A percentile compares a stretch with the other conserved stretches of the same genome.
Conservation (phyloP, 2,888 invertebrate species). For the Lathronympha strigana region DNA sequence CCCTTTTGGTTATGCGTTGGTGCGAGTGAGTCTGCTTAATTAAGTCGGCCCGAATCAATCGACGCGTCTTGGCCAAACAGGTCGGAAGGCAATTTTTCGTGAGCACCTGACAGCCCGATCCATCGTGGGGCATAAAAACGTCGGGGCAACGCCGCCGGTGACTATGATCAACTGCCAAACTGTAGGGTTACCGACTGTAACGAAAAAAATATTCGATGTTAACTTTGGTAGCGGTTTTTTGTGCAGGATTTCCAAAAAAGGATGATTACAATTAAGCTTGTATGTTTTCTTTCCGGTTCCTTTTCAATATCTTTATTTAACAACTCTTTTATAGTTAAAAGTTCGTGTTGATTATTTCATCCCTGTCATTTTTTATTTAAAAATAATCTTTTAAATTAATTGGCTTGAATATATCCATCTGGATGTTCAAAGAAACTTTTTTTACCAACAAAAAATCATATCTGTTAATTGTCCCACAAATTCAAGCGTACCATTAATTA, state of each 20-base stretch:
- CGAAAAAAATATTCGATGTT: slow-evolving; percentile 16
- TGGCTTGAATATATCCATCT: not conserved
- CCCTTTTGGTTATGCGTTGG: slow-evolving; percentile 35
- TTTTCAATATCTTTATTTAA: not conserved
- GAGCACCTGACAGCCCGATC: slow-evolving; percentile 69
- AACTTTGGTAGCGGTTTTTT: slow-evolving; percentile 3
- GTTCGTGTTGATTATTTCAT: not conserved
- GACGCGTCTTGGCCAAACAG: slow-evolving; percentile 52
- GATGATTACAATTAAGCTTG: not conserved
- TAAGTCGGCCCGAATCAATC: slow-evolving; percentile 53
- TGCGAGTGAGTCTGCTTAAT: slow-evolving; percentile 49
- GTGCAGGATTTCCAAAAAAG: not conserved
- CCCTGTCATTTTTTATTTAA: not conserved
- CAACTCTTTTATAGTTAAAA: not conserved
- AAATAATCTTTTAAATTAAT: not conserved
- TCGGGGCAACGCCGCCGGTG: slow-evolving; percentile 63
- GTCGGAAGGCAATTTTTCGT: slow-evolving; percentile 66
- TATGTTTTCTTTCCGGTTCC: not conserved
- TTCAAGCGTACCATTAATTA: slow-evolving; percentile 72
- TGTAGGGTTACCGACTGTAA: slow-evolving; percentile 53
- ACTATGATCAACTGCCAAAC: slow-evolving; percentile 68
- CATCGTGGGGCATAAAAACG: slow-evolving; percentile 70
- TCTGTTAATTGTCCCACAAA: slow-evolving; percentile 48
- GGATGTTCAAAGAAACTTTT: slow-evolving; percentile 5
- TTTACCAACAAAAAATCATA: slow-evolving; percentile 22